A percentile compares a stretch with the other conserved stretches of the same genome.
These are phyloP conservation scores for Hemicordylus capensis DNA, from an alignment of 2,113 vertebrate genomes.

Conservation along the genomic window DNA sequence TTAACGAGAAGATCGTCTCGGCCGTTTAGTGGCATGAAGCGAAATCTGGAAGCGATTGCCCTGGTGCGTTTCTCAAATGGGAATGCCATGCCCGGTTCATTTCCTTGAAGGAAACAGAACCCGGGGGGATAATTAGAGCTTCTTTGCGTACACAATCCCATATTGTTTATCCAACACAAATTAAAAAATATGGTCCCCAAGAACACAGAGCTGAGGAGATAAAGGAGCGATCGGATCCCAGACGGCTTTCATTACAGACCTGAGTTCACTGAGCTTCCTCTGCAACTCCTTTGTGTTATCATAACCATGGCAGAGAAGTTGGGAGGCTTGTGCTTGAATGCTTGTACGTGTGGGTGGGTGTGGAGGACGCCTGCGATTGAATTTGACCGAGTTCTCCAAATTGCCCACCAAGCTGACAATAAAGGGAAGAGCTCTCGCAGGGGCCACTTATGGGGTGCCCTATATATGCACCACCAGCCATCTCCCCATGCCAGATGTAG, in stretches of 20 bases:
- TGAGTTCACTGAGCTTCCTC: background rate
- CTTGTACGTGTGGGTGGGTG: no score
- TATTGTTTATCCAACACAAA: slow-evolving; percentile 86
- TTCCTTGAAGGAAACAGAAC: slow-evolving; percentile 86
- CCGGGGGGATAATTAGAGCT: slow-evolving; percentile 83
- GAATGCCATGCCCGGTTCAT: slow-evolving; percentile 79
- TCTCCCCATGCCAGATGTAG: background rate
- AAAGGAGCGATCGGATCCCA: slow-evolving; percentile 53
- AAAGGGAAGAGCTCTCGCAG: accelerated
- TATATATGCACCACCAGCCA: background rate
- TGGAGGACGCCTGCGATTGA: no score
- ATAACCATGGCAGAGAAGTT: background rate
- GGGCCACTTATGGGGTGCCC: no score
- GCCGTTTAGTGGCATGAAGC: slow-evolving; percentile 42
- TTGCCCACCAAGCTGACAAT: background rate
- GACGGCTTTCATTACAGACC: slow-evolving; percentile 62
- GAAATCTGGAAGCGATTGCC: slow-evolving; percentile 86
- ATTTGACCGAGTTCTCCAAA: background rate
- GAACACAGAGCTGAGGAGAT: slow-evolving; percentile 68
- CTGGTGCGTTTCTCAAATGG: slow-evolving; percentile 66
- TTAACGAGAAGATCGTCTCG: background rate
- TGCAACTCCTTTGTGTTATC: background rate
- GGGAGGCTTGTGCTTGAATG: background rate
- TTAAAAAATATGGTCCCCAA: slow-evolving; percentile 79
- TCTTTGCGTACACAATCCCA: slow-evolving; percentile 79